Evolutionary conservation across 2,113 vertebrate species (phyloP).

Genomic region (Abramis brama): DNA sequence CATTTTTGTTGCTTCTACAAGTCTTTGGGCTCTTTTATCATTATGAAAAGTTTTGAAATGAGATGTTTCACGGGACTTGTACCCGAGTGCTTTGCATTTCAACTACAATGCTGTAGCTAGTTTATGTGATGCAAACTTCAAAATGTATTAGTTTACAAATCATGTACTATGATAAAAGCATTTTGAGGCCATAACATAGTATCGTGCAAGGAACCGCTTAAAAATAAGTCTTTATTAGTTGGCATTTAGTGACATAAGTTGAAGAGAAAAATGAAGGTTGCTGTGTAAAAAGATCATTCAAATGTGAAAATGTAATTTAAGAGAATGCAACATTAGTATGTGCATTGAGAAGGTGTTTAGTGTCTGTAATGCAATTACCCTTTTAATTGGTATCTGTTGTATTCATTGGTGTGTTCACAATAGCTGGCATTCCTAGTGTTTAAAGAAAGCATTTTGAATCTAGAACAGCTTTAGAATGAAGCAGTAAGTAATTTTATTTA

Average conservation of each 20-base stretch:
- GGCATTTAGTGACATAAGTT: neutral
- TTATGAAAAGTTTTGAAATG: neutral
- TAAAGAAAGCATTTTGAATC: neutral
- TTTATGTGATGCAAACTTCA: neutral
- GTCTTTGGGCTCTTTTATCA: neutral
- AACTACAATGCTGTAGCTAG: neutral
- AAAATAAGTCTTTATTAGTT: neutral
- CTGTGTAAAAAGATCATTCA: neutral
- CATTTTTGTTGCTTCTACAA: neutral
- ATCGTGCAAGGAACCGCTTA: no score
- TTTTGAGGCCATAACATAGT: no score
- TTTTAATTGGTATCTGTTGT: constrained; percentile 3
- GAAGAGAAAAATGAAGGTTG: neutral
- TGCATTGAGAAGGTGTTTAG: constrained; percentile 2
- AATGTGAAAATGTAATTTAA: neutral
- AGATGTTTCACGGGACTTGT: neutral
- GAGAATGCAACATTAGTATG: neutral
- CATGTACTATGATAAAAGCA: no score
- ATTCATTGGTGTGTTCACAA: neutral
- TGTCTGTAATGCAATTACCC: neutral
- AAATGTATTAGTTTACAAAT: no score
- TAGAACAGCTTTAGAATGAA: constrained; percentile 28
- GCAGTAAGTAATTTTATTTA: constrained; percentile 59
- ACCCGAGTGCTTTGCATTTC: neutral
- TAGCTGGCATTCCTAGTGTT: neutral